These are phyloP conservation scores for Stenurella melanura DNA, from an alignment of 2,888 invertebrate genomes.

Conservation along the genomic window DNA sequence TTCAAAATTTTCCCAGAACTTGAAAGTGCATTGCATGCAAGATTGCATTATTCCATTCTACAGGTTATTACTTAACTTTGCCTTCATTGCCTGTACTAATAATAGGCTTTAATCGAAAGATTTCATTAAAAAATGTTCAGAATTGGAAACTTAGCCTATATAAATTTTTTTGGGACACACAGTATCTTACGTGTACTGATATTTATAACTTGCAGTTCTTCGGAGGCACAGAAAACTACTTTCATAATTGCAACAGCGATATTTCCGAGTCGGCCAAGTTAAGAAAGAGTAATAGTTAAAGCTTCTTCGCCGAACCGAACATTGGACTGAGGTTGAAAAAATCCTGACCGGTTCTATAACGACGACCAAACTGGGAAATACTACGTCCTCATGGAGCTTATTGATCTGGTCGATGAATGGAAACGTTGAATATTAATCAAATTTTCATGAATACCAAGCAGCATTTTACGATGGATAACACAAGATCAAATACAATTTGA, in stretches of 20 bases:
- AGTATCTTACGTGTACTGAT: too few species aligned
- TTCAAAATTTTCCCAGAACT: too few species aligned
- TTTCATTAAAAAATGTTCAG: too few species aligned
- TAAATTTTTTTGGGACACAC: too few species aligned
- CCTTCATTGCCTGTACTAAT: too few species aligned
- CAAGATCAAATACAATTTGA: conserved; percentile 6
- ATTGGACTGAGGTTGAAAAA: conserved; percentile 20
- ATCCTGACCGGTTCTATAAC: conserved; percentile 32
- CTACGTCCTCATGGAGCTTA: conserved; percentile 21
- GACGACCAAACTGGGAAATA: conserved; percentile 31
- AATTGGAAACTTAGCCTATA: too few species aligned
- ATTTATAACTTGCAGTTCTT: neutral
- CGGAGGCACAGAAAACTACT: neutral
- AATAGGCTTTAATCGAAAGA: too few species aligned
- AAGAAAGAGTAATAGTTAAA: neutral
- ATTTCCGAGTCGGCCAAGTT: neutral
- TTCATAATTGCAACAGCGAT: neutral
- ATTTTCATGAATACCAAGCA: conserved; percentile 38
- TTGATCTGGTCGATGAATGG: conserved; percentile 41
- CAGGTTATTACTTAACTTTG: too few species aligned
- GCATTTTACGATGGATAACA: conserved; percentile 9
- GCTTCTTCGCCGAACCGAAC: neutral
- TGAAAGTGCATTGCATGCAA: too few species aligned
- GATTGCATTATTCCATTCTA: too few species aligned
- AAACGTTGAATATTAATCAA: conserved; percentile 33